Evolutionary conservation across 2,113 vertebrate genomes (phyloP), one percentile per base, ranked within the genome.

Genomic region (Prietella phreatophila): DNA sequence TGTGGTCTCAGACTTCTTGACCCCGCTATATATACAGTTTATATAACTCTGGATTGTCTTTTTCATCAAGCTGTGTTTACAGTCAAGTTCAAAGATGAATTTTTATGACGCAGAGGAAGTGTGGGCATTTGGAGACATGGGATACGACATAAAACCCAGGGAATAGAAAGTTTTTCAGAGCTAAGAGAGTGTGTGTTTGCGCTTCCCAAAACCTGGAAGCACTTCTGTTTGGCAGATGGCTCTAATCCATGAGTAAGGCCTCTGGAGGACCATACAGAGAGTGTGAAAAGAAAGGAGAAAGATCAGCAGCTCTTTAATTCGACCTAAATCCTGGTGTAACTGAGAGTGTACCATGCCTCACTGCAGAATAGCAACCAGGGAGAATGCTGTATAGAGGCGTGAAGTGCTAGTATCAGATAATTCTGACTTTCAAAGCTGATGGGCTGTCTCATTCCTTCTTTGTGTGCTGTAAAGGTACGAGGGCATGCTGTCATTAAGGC

Each of bases 261-360:
- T 69, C 89, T 73, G 0, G 73, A 73, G 86, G 82, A 53, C 65
- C n/a, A 61, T n/a, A 73, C 39, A 75, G 36, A 27, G 76, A 19
- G 60, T 65, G 58, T 39, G 73, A 81, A 85, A 83, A 87, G 85
- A 60, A 76, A 25, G 10, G 20, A 61, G 55, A 78, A 61, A 87
- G 78, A 87, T 78, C 78, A n/a, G 89, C 71, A 8, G 78, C 58
- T 30, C 50, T 84, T 83, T 89, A 87, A 89, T 85, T 76, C 36
- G 47, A 30, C 17, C 83, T 69, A 84, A 89, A 86, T 86, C 67
- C 22, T 75, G 22, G 33, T 76, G 42, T 47, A 15, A 60, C 58
- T 30, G 65, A 60, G 22, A 30, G 27, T 15, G 55, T 36, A 27
- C 65, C 25, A n/a, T 42, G 47, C 50, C 79, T 56, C 67, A 60